Evolutionary conservation across 2,888 invertebrate genomes (phyloP), one percentile per base, ranked within the genome.

Genomic region (Drosophila hamatofila): DNA sequence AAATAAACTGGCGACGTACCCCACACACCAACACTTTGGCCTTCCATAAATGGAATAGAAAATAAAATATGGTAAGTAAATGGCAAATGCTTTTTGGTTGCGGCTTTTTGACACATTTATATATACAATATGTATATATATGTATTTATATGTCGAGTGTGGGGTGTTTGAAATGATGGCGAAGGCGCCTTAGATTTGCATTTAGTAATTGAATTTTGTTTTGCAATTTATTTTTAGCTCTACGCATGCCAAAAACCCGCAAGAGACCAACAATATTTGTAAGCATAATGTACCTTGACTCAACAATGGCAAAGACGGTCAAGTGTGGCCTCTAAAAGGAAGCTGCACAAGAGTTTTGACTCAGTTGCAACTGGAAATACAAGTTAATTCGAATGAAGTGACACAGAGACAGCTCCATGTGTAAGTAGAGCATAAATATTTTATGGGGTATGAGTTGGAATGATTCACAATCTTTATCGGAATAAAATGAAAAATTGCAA

Each of bases 181-280:
- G 44, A 58, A 63, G 70, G 64, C 73, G 73, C 65, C 75, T 80
- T 69, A 66, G 77, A 84, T 88, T 89, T 89, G 89, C 86, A 86
- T 86, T 86, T 88, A 58, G 86, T 89, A 86, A 86, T 86, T 86
- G 86, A 86, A 86, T 86, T 89, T 83, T 88, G 86, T 85, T 88
- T 82, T 83, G 74, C 71, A 88, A 83, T 88, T 85, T 89, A 89
- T 84, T 77, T 83, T 51, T 58, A 56, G 61, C 63, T 62, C 9
- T 18, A 41, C 55, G 18, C 61, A 75, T 87, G 89, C 84, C 88
- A 84, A 88, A 88, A 27, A 58, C 2, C 30, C 59, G 9, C 63
- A 48, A 27, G 37, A 57, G 61, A 52, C 37, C 12, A 14, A n/a
- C 23, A 57, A 49, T 58, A 52, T 61, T 56, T 59, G 33, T 55